Base-by-base conservation (phyloP, 2,888 invertebrate species). In the Druceiella hillmani region DNA sequence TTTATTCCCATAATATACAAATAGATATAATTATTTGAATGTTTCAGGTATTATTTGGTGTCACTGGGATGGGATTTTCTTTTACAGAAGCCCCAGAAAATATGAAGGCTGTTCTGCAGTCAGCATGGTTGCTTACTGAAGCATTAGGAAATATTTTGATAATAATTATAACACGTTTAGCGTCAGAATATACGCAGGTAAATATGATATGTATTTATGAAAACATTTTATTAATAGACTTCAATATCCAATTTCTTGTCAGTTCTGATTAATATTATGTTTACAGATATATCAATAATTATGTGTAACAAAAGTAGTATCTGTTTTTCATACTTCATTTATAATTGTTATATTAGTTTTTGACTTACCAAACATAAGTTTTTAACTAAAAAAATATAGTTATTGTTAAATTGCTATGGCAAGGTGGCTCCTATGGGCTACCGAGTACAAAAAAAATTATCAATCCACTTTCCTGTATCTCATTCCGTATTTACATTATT, bases 1-100 rank as follows among this genome's bases (percentile, higher is more conserved):
- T 7, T 27, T 4, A 27, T 27, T 10, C 11, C 6, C 11, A n/a
- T 10, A n/a, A n/a, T 5, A 6, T 27, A 5, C 5, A 6, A 6
- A n/a, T 10, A 30, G 9, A 24, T 13, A 33, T 9, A 14, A 17
- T 2, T 29, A n/a, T 20, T 11, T 36, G 12, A 33, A n/a, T 33
- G 33, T 29, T 39, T 13, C 33, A 55, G 53, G 76, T 85, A 4
- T 77, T 89, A 69, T 84, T 87, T 55, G 83, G 84, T 1, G 78
- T 93, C 33, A 91, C 91, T 2, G 92, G 92, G 2, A 71, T 90
- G 39, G 86, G 88, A 55, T 93, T 93, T 57, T 85, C 90, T 1
- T 93, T 90, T 60, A 85, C 88, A 6, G 86, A 87, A 75, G 84
- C 91, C 1, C 89, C 91, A 0, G 61, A 69, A 9, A 81, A 79